Conservation (phyloP, 2,888 invertebrate species). For the Abrostola triplasia region DNA sequence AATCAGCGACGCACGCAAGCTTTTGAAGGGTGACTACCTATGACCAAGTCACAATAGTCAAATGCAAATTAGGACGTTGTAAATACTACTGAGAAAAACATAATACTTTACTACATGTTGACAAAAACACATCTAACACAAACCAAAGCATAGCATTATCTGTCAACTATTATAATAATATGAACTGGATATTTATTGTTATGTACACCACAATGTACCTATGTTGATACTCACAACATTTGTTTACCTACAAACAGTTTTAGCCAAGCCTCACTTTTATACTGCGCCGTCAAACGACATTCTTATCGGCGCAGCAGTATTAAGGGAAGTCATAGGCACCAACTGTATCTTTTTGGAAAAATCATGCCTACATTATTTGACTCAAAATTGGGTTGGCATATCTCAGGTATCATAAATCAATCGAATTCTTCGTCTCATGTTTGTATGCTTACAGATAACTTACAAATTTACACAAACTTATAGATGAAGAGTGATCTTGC, state of each 20-base stretch:
- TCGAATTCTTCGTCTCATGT: neutral
- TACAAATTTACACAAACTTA: constrained; percentile 1
- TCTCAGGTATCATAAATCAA: neutral
- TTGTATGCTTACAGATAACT: constrained; percentile 4
- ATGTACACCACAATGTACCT: constrained; percentile 2
- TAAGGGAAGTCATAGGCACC: constrained; percentile 7
- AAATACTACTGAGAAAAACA: constrained; percentile 6
- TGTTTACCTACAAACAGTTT: neutral
- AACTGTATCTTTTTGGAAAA: constrained; percentile 2
- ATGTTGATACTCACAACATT: neutral
- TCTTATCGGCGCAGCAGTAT: constrained; percentile 11
- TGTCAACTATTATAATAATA: neutral
- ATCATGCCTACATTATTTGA: constrained; percentile 6
- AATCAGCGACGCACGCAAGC: constrained; percentile 11
- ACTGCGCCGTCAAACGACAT: constrained; percentile 6
- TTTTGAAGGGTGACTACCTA: neutral
- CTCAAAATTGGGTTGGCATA: constrained; percentile 3
- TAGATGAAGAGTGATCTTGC: neutral
- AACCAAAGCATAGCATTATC: neutral
- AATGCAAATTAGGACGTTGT: too few relatives aligned
- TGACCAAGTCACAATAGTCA: constrained; percentile 7
- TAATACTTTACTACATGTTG: constrained; percentile 6
- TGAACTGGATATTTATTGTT: constrained; percentile 4
- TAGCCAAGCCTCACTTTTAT: constrained; percentile 7
- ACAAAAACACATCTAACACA: neutral